Evolutionary conservation across 2,797 vertebrate genomes (phyloP).

Genomic region (Megaceryle alcyon): DNA sequence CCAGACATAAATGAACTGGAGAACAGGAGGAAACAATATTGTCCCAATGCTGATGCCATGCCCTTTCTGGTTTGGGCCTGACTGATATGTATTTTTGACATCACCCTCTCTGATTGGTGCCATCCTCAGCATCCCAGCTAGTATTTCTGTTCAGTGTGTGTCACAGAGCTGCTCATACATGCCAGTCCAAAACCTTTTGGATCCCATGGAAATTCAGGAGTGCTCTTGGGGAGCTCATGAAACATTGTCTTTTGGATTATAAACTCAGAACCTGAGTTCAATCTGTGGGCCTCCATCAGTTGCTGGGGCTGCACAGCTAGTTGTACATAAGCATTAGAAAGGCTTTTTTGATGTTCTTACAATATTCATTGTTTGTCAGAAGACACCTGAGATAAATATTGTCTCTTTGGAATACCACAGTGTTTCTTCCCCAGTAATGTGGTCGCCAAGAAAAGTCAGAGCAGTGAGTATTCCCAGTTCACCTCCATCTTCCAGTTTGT

Average conservation of each 20-base stretch:
- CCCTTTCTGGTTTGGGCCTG: not conserved
- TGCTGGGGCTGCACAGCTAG: not conserved
- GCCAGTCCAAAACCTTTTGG: not conserved
- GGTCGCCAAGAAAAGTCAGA: not conserved
- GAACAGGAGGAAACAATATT: not conserved
- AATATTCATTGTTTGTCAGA: not conserved
- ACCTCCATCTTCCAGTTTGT: not conserved
- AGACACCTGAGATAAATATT: not conserved
- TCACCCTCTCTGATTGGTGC: not conserved
- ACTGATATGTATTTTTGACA: not conserved
- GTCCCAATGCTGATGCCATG: not conserved
- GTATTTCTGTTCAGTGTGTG: not conserved
- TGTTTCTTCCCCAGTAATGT: not conserved
- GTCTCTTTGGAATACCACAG: not conserved
- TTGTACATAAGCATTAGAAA: not conserved
- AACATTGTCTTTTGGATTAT: not conserved
- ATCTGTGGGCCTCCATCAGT: not conserved
- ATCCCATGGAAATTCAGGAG: not conserved
- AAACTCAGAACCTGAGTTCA: not conserved
- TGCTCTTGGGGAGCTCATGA: not conserved
- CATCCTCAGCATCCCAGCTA: not conserved
- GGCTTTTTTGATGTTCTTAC: not conserved
- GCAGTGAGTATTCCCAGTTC: not conserved
- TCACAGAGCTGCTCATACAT: not conserved
- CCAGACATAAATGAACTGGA: not conserved